Percentiles rank a stretch among this genome's conserved stretches.
phyloP scores from a whole-genome alignment of 1,140 invertebrate genomes.

The Tetragnatha versicolor region DNA sequence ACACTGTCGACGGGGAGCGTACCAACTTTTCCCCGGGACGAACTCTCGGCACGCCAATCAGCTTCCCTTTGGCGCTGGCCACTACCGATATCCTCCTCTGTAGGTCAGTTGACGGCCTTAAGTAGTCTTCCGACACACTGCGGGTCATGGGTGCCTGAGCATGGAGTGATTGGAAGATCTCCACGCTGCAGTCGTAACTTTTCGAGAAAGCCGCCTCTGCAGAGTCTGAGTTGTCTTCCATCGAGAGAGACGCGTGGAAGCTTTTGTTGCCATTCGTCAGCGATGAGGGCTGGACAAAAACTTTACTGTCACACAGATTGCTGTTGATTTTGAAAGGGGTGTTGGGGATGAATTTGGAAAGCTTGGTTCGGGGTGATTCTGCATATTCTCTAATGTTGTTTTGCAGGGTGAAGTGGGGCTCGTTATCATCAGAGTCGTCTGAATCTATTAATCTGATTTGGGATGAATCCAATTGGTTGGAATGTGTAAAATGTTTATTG shows the following conservation, averaged over 20 bases:
- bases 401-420: neutral
- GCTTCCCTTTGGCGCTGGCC: slow-evolving; percentile 35
- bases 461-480: neutral
- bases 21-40: slow-evolving; percentile 37
- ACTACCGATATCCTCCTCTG: slow-evolving; percentile 38
- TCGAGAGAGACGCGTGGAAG: slow-evolving; percentile 39
- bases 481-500: slow-evolving; percentile 22
- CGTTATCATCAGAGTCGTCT: neutral
- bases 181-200: slow-evolving; percentile 39
- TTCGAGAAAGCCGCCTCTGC: slow-evolving; percentile 31
- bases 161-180: slow-evolving; percentile 31
- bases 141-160: neutral
- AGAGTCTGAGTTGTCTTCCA: slow-evolving; percentile 23
- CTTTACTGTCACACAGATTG: slow-evolving; percentile 36
- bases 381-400: slow-evolving; percentile 11
- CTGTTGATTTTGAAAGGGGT: slow-evolving; percentile 37
- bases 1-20: neutral
- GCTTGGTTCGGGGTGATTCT: slow-evolving; percentile 43
- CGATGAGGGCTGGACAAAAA: slow-evolving; percentile 9
- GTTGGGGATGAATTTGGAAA: slow-evolving; percentile 34
- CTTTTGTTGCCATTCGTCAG: slow-evolving; percentile 12
- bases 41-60: slow-evolving; percentile 30
- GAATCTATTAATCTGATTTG: slow-evolving; percentile 5
- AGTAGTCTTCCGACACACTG: slow-evolving; percentile 40
- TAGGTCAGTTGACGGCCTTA: neutral